A percentile compares a stretch with the other conserved stretches of the same genome.
phyloP scores from a whole-genome alignment of 2,797 vertebrate species.

The Sparus aurata region DNA sequence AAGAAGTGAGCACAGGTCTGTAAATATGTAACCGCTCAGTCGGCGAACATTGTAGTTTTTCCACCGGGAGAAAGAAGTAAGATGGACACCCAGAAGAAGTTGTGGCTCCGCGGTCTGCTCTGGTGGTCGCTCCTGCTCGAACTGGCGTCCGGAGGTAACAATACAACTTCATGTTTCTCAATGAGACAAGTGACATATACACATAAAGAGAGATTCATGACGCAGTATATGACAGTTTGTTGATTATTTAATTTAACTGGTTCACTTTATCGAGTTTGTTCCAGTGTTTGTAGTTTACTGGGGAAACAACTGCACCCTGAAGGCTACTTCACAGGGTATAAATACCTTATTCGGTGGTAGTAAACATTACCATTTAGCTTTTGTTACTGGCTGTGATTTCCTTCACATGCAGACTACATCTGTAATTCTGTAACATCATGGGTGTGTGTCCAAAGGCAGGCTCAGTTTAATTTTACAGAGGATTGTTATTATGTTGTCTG shows the following conservation, averaged over 20 bases:
- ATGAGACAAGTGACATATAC: not conserved
- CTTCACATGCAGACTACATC: not conserved
- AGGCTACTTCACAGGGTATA: not conserved
- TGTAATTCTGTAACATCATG: slow-evolving; percentile 17
- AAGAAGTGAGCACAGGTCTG: slow-evolving; percentile 8
- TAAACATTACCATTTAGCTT: not conserved
- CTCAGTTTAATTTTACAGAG: slow-evolving; percentile 27
- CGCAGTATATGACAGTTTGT: fast-evolving
- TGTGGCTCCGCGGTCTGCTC: slow-evolving; percentile 64
- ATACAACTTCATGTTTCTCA: slow-evolving; percentile 23
- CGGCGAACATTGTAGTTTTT: slow-evolving; percentile 12
- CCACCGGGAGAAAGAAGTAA: slow-evolving; percentile 51
- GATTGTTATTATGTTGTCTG: slow-evolving; percentile 13
- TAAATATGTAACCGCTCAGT: slow-evolving; percentile 67
- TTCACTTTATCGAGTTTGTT: not conserved
- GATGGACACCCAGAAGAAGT: slow-evolving; percentile 74
- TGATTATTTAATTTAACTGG: fast-evolving
- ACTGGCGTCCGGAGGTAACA: slow-evolving; percentile 76
- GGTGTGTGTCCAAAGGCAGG: slow-evolving; percentile 11
- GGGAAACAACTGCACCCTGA: not conserved
- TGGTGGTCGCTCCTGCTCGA: slow-evolving; percentile 78
- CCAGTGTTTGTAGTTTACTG: not conserved
- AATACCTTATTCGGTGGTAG: not conserved
- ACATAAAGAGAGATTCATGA: not conserved
- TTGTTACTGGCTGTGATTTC: not conserved